A percentile compares a stretch with the other conserved stretches of the same genome.
Conservation (phyloP, 2,888 invertebrate genomes). For the Ceriagrion tenellum region DNA sequence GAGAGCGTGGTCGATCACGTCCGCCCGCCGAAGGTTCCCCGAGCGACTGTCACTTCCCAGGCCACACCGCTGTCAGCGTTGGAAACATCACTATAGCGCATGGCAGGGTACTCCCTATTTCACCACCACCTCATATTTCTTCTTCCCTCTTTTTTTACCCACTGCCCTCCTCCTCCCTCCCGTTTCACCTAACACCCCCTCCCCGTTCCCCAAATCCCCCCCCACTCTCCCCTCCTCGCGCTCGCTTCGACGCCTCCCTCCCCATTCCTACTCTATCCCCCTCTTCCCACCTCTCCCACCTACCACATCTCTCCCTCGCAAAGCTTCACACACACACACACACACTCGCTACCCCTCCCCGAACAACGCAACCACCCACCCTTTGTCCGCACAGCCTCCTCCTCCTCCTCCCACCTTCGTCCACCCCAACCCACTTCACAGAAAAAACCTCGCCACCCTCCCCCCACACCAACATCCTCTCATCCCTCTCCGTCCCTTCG, state of each 20-base stretch:
- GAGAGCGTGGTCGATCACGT: conserved; percentile 61
- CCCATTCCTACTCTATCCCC: conserved; percentile 10
- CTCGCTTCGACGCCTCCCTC: not conserved
- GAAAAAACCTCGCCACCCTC: conserved; percentile 26
- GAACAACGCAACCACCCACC: not conserved
- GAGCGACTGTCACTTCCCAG: conserved; percentile 65
- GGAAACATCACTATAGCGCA: conserved; percentile 67
- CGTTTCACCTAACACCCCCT: not conserved
- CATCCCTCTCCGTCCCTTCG: conserved; percentile 30
- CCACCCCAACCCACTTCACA: not conserved
- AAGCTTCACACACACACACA: not conserved
- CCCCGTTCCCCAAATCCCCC: not conserved
- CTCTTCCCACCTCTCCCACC: not conserved
- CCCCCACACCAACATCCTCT: not conserved
- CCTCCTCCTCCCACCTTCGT: not conserved
- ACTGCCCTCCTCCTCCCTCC: conserved; percentile 57
- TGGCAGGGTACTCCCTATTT: conserved; percentile 68
- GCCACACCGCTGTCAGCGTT: conserved; percentile 67
- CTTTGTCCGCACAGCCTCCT: conserved; percentile 15
- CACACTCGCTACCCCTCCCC: conserved; percentile 54
- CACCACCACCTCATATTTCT: conserved; percentile 68
- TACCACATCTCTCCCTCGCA: conserved; percentile 33
- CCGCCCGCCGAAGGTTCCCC: conserved; percentile 65
- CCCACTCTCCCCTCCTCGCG: conserved; percentile 6
- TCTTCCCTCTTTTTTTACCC: conserved; percentile 37